Evolutionary conservation across 2,797 vertebrate species (phyloP), one percentile per base, ranked within the genome.

Genomic region (Aphelocoma californica): DNA sequence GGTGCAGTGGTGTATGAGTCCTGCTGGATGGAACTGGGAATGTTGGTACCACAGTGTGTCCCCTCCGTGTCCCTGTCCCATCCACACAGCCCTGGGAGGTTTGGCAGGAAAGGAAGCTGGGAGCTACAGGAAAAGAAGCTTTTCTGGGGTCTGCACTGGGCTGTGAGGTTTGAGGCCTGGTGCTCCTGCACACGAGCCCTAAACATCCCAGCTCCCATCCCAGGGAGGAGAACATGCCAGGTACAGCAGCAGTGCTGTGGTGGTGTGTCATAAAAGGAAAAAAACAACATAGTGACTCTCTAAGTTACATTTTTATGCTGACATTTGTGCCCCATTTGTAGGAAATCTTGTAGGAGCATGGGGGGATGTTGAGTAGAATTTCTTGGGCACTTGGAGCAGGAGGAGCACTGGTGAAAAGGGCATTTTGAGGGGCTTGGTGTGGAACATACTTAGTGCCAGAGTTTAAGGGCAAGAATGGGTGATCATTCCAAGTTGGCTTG

Each of bases 11-110:
- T 4, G 17, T 29, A 10, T 5, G 14, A 31, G 9, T 61, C 56
- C 25, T 9, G 1, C 29, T 40, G 73, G 64, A 69, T 38, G 79
- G 36, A n/a, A 16, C 21, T 23, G 56, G 36, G 21, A 13, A 34
- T 8, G 3, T 2, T 38, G 36, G 21, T 12, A 16, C 18, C 18
- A 19, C 16, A 10, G 1, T 5, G 8, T 14, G 42, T 75, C 70
- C 44, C 42, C 19, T 51, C 15, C n/a, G 12, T 26, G 61, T 57
- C 44, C 32, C 38, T n/a, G 61, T 58, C 40, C 34, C 5, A 2
- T 51, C n/a, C 4, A 0, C n/a, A 14, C 19, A 23, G 23, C 3
- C 0, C 13, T 12, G 25, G 34, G 29, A 58, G 29, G 8, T 4
- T 31, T 34, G 11, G 51, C 34, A 48, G n/a, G 28, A 38, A 36